Base-by-base conservation (phyloP, 2,888 invertebrate species). In the Eutolmus rufibarbis region DNA sequence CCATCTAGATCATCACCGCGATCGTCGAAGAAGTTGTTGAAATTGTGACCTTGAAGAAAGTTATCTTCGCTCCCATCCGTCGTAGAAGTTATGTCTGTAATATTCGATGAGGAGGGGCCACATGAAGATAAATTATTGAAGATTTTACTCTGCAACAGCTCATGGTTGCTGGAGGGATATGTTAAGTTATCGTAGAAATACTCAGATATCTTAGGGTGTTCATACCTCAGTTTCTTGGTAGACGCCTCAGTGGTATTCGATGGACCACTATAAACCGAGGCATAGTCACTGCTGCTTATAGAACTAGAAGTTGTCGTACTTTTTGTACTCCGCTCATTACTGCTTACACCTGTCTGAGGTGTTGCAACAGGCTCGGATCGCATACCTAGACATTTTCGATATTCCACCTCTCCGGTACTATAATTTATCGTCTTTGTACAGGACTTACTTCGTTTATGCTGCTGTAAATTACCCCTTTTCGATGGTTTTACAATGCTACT, bases 231-330 rank as follows among this genome's bases (percentile, higher is more conserved):
- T 84, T 79, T 51, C 14, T 40, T 82, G 37, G 28, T 28, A 23
- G 85, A 85, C n/a, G 46, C 31, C 82, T 82, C 87, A n/a, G 88
- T 40, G 46, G 57, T 57, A 9, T 66, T 66, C 8, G 90, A 89
- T 56, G 91, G 91, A 0, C 92, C 92, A 87, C 92, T 92, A 78
- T 92, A 93, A 0, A 93, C 93, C 0, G 93, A 93, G 12, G 93
- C 92, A 88, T 93, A 93, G 87, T 93, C 93, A 82, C 92, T 92
- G 88, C 92, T 93, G 89, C 93, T 93, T 82, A 92, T 87, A 3
- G 93, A 93, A 76, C 92, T 92, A 3, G 92, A 92, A 87, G 87
- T 90, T 88, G 89, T 89, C 79, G 89, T 87, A 90, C 89, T 87
- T 86, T 90, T 89, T 89, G 89, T 74, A 91, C 90, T 87, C 90